Base-by-base conservation (phyloP, 2,113 vertebrate species). In the Butorides virescens region DNA sequence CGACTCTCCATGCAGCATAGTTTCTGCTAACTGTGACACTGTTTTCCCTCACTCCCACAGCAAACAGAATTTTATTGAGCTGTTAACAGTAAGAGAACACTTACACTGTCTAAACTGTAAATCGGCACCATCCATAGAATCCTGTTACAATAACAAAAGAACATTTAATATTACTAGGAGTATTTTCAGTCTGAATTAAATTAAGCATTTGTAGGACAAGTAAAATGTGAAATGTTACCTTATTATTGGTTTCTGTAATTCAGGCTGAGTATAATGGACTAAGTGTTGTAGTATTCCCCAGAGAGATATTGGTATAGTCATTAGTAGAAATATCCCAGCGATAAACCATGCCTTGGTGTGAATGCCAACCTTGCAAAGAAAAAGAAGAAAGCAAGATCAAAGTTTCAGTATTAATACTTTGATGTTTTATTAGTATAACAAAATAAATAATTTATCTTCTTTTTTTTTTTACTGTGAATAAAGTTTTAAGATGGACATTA, bases 71-170 rank as follows among this genome's bases (percentile, higher is more conserved):
- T 55, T 87, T 46, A 82, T 42, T 25, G 37, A 92, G 47, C 82
- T 94, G 58, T 47, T 61, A 96, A 94, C 55, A 95, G 74, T 44
- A 88, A 96, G 58, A 91, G 71, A 94, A 94, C 27, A 99, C 99
- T 99, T 98, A 99, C 99, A 95, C 99, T 99, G 97, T 99, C 99
- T 97, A 99, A 98, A 96, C 99, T 99, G 98, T 99, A 99, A 97
- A 99, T 99, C 27, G 99, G 99, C 86, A 99, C 99, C 99, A 99
- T 99, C 99, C 99, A 99, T 85, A 99, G 98, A 97, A 99, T 99
- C 96, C 99, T 99, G 96, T 97, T 70, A 81, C 44, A 85, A 94
- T 83, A 95, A 89, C 39, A 97, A 95, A 97, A 89, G 84, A 86
- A 97, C 11, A 93, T 94, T 96, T 61, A 83, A 77, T 86, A 61